Evolutionary conservation across 2,797 vertebrate species (phyloP).

Genomic region (Sebastes hubbsi): DNA sequence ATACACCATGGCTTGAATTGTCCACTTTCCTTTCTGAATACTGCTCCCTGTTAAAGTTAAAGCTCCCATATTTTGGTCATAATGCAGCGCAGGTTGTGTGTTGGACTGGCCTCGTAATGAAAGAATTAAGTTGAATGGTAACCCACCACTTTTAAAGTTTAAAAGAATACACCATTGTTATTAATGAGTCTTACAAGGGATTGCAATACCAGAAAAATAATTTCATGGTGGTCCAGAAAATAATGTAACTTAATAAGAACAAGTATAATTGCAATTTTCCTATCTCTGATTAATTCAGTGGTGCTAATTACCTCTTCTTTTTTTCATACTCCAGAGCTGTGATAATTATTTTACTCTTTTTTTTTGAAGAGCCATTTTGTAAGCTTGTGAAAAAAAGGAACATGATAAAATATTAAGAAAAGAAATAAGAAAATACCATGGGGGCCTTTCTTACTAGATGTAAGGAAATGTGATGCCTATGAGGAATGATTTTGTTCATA

Average conservation of each 20-base stretch:
- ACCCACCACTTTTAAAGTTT: conserved; percentile 13
- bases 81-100: not conserved
- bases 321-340: conserved; percentile 36
- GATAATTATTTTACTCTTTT: conserved; percentile 69
- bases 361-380: conserved; percentile 44
- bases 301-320: conserved; percentile 75
- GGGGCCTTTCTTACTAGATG: not conserved
- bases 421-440: conserved; percentile 8
- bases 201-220: conserved; percentile 52
- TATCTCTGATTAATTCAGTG: conserved; percentile 77
- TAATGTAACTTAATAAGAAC: conserved; percentile 76
- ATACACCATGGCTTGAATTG: conserved; percentile 17
- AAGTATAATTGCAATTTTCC: conserved; percentile 76
- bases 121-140: conserved; percentile 19
- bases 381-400: conserved; percentile 19
- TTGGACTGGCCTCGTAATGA: not conserved
- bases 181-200: conserved; percentile 50
- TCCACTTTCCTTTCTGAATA: conserved; percentile 2
- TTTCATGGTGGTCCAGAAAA: conserved; percentile 72
- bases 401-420: conserved; percentile 20
- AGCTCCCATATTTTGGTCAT: not conserved
- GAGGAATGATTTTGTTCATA: conserved; percentile 35
- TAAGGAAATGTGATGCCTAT: conserved; percentile 14
- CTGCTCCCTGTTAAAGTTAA: not conserved
- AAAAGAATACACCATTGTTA: conserved; percentile 40